Conservation (phyloP, 2,797 vertebrate genomes). For the Cirrhinus mrigala region DNA sequence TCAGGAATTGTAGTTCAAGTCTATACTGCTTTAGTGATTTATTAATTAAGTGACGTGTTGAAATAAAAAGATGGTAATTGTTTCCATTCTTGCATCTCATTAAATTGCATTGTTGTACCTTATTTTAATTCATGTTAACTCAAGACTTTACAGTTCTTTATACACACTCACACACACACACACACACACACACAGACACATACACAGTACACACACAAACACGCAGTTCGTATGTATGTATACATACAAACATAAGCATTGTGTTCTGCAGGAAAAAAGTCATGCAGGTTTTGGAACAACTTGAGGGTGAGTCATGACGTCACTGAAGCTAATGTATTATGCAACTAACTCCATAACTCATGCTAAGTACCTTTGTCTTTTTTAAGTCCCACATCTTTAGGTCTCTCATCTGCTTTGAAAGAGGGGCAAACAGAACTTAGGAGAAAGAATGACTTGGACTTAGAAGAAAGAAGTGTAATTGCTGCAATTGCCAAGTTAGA, state of each 20-base stretch:
- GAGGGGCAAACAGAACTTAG: slow-evolving; percentile 27
- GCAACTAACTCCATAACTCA: slow-evolving; percentile 18
- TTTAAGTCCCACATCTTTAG: slow-evolving; percentile 54
- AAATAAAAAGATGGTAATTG: not conserved
- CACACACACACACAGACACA: not conserved
- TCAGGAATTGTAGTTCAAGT: not conserved
- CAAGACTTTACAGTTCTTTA: no score
- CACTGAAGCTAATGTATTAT: not conserved
- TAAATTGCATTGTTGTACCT: not conserved
- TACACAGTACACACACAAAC: not conserved
- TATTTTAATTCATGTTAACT: no score
- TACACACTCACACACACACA: not conserved
- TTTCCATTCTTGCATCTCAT: not conserved
- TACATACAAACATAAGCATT: not conserved
- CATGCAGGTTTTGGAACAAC: not conserved
- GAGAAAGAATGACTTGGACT: slow-evolving; percentile 13
- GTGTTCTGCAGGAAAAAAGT: not conserved
- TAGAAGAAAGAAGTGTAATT: not conserved
- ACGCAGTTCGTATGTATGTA: not conserved
- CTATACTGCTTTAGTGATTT: not conserved
- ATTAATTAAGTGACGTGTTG: not conserved
- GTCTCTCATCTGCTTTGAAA: slow-evolving; percentile 55
- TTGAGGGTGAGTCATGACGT: not conserved
- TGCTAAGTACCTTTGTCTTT: slow-evolving; percentile 65
- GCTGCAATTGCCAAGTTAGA: not conserved